Evolutionary conservation across 1,140 invertebrate genomes (phyloP), one percentile per base, ranked within the genome.

Genomic region (Drosophila ananassae): DNA sequence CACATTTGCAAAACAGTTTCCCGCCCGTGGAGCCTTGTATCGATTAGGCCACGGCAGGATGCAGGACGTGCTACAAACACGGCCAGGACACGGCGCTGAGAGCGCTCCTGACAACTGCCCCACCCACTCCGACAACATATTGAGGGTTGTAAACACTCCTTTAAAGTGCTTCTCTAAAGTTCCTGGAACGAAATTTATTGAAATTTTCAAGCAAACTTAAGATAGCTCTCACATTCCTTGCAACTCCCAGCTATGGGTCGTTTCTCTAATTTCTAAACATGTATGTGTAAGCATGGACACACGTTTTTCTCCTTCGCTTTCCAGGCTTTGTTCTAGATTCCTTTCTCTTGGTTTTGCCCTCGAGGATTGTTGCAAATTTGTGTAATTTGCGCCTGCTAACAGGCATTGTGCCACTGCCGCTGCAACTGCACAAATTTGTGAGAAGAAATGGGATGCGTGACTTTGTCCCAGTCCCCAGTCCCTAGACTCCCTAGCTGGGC

Each of bases 11-110:
- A 79, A 75, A 69, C 72, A 82, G 79, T 44, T 66, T 37, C 51
- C 78, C 66, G 50, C 83, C 66, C 66, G 76, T 39, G 56, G 79
- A 30, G 79, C 60, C 46, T 37, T 83, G 83, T 83, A 89, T 87
- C 76, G 83, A 87, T 89, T 87, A 83, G 83, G 72, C 73, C 46
- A 79, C 55, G 76, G 59, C 75, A 79, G 79, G 66, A 69, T 67
- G 66, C 51, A 55, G 50, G 39, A 28, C 30, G 56, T 58, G n/a
- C 44, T 44, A 62, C 39, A 41, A 41, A 41, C 39, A 41, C n/a
- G 10, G 12, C 39, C 17, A 12, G 62, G 69, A 77, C 58, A 59
- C 50, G 58, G 48, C 60, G 66, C 73, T 84, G 80, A 59, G 79
- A 51, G 61, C 5, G 48, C 56, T 13, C 56, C 56, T 58, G 44